These are phyloP conservation scores for Oenanthe melanoleuca DNA, from an alignment of 2,113 vertebrate species.

Conservation along the genomic window DNA sequence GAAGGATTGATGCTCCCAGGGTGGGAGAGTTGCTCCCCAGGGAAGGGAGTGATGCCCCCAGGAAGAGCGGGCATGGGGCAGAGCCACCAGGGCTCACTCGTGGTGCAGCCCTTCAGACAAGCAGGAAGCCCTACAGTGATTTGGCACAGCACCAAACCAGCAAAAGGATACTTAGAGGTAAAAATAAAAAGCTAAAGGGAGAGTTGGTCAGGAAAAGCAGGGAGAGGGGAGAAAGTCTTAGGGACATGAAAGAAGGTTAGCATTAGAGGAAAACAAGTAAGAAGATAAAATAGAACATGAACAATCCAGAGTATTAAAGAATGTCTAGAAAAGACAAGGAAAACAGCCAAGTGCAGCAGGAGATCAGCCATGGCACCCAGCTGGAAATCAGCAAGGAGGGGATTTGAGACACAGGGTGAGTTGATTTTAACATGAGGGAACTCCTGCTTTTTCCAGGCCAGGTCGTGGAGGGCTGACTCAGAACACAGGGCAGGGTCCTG, in stretches of 20 bases:
- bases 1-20: background rate
- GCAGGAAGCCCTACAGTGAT: background rate
- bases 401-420: accelerated
- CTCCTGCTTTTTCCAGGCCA: background rate
- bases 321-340: background rate
- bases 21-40: too few species aligned
- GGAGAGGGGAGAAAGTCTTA: background rate
- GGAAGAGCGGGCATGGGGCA: background rate
- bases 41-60: background rate
- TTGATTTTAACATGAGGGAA: background rate
- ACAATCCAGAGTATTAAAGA: background rate
- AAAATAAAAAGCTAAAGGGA: slow-evolving; percentile 10
- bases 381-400: background rate
- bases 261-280: slow-evolving; percentile 21
- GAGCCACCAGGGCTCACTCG: accelerated
- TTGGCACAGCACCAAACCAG: background rate
- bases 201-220: background rate
- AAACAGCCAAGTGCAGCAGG: background rate
- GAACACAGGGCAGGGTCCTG: background rate
- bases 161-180: background rate
- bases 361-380: background rate
- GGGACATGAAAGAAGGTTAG: background rate
- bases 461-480: background rate
- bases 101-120: background rate
- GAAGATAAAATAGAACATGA: slow-evolving; percentile 10